phyloP scores from a whole-genome alignment of 2,888 invertebrate species.

The Microplitis deprimator region DNA sequence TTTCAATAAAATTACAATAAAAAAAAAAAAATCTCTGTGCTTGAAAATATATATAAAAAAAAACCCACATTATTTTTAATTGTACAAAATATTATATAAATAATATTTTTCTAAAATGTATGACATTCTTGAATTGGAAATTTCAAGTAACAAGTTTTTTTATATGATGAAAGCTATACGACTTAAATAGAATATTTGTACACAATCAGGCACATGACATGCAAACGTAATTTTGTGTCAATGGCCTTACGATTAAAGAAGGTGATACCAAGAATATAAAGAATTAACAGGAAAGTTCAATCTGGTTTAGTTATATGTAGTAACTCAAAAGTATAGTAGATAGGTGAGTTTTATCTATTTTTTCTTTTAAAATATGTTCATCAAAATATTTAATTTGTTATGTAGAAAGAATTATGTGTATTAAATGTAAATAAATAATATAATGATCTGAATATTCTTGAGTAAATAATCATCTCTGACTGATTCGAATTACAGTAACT shows the following conservation, averaged over 20 bases:
- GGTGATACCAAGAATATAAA: constrained; percentile 26
- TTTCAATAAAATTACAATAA: not conserved
- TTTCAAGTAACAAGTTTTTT: not conserved
- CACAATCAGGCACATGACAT: not conserved
- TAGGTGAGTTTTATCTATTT: no score
- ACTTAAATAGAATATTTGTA: not conserved
- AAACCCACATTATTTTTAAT: no score
- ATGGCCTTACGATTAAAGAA: constrained; percentile 28
- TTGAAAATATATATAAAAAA: no score
- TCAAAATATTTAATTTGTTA: no score
- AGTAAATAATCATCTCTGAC: no score
- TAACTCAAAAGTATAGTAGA: no score
- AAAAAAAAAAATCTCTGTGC: not conserved
- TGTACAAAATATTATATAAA: no score
- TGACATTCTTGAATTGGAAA: not conserved
- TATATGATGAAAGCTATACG: not conserved
- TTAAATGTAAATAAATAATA: no score
- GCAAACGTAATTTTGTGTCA: constrained; percentile 19
- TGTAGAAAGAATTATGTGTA: no score
- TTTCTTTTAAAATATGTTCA: no score
- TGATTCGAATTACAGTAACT: no score
- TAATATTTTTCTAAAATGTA: not conserved
- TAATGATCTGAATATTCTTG: no score
- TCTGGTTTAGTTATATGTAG: constrained; percentile 19
- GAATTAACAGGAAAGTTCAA: constrained; percentile 19